Conservation (phyloP, 2,888 invertebrate species). For the Oegoconia quadripuncta region DNA sequence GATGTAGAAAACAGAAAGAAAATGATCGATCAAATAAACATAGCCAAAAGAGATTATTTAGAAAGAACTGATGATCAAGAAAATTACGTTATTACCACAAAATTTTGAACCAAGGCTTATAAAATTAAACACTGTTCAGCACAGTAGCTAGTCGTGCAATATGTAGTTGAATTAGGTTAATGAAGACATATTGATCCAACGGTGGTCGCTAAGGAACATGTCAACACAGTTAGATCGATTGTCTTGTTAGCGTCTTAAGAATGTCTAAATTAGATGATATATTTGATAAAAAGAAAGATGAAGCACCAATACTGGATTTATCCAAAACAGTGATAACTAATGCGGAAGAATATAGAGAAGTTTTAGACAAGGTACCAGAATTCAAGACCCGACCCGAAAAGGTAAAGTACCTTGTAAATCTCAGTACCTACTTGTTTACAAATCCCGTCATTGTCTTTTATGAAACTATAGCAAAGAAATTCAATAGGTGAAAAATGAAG, state of each 20-base stretch:
- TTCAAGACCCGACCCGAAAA: constrained; percentile 94
- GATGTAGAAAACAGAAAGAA: constrained; percentile 61
- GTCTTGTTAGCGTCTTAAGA: constrained; percentile 9
- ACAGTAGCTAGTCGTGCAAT: constrained; percentile 40
- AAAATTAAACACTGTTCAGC: constrained; percentile 24
- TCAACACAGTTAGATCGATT: constrained; percentile 51
- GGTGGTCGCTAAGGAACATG: constrained; percentile 42
- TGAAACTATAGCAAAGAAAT: not conserved
- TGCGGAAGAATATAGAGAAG: constrained; percentile 89
- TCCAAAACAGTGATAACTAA: constrained; percentile 88
- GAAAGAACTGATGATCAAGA: constrained; percentile 52
- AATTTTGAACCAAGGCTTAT: constrained; percentile 30
- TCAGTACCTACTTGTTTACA: not conserved
- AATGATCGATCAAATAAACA: constrained; percentile 57
- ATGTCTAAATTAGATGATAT: constrained; percentile 89
- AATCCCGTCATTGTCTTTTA: not conserved
- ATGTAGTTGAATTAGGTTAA: constrained; percentile 51
- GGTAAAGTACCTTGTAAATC: constrained; percentile 70
- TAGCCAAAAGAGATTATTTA: constrained; percentile 52
- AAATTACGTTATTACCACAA: constrained; percentile 38
- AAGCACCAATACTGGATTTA: constrained; percentile 89
- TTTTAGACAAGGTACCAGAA: constrained; percentile 93
- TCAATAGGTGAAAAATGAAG: constrained; percentile 83
- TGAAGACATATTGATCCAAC: constrained; percentile 51
- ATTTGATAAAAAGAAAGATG: constrained; percentile 90